Conservation (phyloP, 2,888 invertebrate genomes). For the Eupithecia inturbata region DNA sequence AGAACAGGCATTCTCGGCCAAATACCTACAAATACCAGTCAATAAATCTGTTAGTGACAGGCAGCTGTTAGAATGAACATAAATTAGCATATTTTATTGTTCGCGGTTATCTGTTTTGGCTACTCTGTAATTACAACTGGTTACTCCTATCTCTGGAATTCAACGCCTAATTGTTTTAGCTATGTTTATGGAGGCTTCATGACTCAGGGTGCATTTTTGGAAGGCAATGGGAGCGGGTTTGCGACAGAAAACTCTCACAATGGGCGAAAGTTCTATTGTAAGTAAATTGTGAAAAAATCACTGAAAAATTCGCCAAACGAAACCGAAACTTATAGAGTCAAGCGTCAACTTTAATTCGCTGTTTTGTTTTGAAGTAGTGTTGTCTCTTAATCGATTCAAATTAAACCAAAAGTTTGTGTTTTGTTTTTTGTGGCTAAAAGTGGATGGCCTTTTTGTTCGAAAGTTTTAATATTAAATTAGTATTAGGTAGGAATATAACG, state of each 20-base stretch:
- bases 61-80: constrained; percentile 44
- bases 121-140: constrained; percentile 33
- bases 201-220: not conserved
- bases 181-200: not conserved
- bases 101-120: constrained; percentile 25
- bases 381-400: no score
- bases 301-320: no score
- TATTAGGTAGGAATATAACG: no score
- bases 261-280: not conserved
- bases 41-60: constrained; percentile 55
- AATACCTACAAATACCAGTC: constrained; percentile 49
- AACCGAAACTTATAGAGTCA: no score
- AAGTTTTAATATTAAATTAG: no score
- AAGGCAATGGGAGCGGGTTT: not conserved
- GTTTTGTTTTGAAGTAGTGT: not conserved
- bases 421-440: no score
- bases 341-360: not conserved
- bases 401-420: no score
- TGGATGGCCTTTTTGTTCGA: no score
- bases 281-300: no score
- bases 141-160: constrained; percentile 26
- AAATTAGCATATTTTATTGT: constrained; percentile 41
- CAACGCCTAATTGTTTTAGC: constrained; percentile 8
- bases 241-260: not conserved
- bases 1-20: constrained; percentile 70